Base-by-base conservation (phyloP, 2,888 invertebrate genomes). In the Drosophila fungiperda region DNA sequence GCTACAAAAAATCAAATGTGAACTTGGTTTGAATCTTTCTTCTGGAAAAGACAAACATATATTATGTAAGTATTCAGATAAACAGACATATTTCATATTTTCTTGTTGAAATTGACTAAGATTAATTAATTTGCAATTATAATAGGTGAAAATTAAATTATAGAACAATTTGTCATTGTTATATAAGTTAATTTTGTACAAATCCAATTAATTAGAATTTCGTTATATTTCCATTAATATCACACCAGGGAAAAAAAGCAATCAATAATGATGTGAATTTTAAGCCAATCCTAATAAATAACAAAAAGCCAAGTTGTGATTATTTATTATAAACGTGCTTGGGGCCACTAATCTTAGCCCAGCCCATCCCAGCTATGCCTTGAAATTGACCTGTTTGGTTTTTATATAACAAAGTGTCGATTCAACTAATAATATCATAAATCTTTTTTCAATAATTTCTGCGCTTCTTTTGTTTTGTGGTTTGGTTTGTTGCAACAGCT, bases 351-450 rank as follows among this genome's bases (percentile, higher is more conserved):
- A 29, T 6, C 6, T 29, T 4, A 26, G 61, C 54, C 49, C 35
- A 45, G 57, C 45, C 58, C 54, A 26, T 38, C 55, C 76, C 55
- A 54, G 60, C 23, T 63, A 61, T 29, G 65, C 65, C 77, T 62
- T 35, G 26, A 76, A 76, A 78, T 80, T 78, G 80, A 78, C 78
- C 80, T 78, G 78, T 76, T 78, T 66, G 71, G 42, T 62, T 68
- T 68, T 85, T 89, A 89, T 84, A 70, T 89, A 89, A 85, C 80
- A 50, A 76, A 55, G 66, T 70, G 82, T 89, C 87, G 80, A 85
- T 87, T 65, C 73, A 58, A 68, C 81, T 78, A 89, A 76, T 75
- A 77, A 89, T 74, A 75, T 73, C 85, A 85, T 85, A 87, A 85
- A 85, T 85, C 85, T 89, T 85, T 89, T 67, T 84, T 77, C 82